Percentiles rank a stretch among this genome's conserved stretches.
Conservation (phyloP, 2,113 vertebrate genomes). For the Montifringilla adamsi region DNA sequence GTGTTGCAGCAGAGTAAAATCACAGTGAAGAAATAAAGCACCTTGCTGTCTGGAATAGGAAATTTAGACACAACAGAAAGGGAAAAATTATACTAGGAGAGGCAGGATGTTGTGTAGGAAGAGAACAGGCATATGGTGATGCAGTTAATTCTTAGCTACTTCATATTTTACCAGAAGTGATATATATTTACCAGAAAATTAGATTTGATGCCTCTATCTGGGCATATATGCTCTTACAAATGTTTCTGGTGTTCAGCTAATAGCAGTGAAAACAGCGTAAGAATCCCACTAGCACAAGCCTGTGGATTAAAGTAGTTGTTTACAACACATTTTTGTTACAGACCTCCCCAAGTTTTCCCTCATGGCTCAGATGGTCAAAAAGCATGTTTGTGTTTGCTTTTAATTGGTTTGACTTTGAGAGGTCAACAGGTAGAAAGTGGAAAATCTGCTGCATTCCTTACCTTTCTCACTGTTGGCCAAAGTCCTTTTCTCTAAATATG, state of each 20-base stretch:
- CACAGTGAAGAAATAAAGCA: neutral
- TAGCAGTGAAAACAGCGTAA: neutral
- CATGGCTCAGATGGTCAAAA: neutral
- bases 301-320: neutral
- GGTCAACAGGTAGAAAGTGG: neutral
- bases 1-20: neutral
- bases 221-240: neutral
- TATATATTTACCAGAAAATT: slow-evolving; percentile 32
- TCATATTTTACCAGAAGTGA: slow-evolving; percentile 3
- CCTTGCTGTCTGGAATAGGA: neutral
- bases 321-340: neutral
- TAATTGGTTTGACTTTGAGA: neutral
- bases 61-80: slow-evolving; percentile 1
- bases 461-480: neutral
- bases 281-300: neutral
- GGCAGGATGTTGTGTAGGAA: neutral
- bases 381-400: neutral
- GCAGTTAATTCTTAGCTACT: neutral
- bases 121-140: neutral
- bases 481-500: neutral
- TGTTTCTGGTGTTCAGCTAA: neutral
- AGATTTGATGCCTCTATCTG: neutral
- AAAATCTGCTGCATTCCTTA: neutral
- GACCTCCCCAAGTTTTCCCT: neutral
- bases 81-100: neutral